phyloP scores from a whole-genome alignment of 2,113 vertebrate genomes.

The Psilopogon haemacephalus region DNA sequence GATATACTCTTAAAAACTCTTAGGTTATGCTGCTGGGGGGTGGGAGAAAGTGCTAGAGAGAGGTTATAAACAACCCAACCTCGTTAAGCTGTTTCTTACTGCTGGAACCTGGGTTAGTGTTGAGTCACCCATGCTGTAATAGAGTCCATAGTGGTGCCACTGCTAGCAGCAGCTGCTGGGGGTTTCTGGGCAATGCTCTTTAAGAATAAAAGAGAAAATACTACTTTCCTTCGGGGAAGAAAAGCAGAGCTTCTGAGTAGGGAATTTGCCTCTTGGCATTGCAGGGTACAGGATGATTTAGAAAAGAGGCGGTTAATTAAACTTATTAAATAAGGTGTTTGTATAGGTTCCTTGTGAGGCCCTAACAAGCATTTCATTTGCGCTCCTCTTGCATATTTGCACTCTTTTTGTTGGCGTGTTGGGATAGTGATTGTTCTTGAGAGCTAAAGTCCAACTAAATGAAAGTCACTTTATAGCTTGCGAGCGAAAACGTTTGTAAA shows the following conservation, averaged over 20 bases:
- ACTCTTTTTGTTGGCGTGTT: conserved; percentile 3
- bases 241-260: neutral
- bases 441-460: neutral
- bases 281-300: neutral
- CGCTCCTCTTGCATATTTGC: conserved; percentile 26
- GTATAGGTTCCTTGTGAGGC: neutral
- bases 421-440: conserved; percentile 37
- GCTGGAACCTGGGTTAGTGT: neutral
- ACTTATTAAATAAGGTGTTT: conserved; percentile 39
- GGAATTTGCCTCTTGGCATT: conserved; percentile 4
- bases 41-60: neutral
- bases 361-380: conserved; percentile 34
- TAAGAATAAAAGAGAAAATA: neutral
- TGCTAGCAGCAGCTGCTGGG: neutral
- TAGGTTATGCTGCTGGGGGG: neutral
- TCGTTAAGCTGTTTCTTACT: neutral
- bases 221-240: neutral
- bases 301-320: conserved; percentile 54
- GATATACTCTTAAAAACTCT: neutral
- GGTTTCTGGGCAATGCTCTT: neutral
- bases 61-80: neutral
- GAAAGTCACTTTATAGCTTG: conserved; percentile 16
- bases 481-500: neutral
- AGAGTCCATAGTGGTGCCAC: neutral
- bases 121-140: neutral